Evolutionary conservation across 2,888 invertebrate genomes (phyloP).

Genomic region (Dichetophora obliterata): DNA sequence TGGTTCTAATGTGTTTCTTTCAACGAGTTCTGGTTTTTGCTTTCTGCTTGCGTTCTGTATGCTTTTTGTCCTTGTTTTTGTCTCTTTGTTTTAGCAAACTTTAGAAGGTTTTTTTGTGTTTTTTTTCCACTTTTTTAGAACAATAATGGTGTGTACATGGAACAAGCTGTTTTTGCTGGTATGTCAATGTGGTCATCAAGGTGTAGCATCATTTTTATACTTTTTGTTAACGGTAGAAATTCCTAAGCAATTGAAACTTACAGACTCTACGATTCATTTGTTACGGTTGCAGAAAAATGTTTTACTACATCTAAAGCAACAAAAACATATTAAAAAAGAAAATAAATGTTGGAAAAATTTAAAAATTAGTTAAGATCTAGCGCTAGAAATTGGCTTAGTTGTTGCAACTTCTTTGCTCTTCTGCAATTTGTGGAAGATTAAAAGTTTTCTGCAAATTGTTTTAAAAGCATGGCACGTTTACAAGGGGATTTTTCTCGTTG

Average conservation of each 20-base stretch:
- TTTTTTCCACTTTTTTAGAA: neutral
- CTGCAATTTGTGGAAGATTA: conserved; percentile 27
- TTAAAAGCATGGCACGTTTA: conserved; percentile 30
- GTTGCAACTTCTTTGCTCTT: conserved; percentile 22
- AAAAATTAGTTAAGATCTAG: conserved; percentile 7
- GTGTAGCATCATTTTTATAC: neutral
- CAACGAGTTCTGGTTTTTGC: neutral
- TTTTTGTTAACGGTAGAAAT: neutral
- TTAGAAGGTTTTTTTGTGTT: neutral
- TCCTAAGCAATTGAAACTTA: neutral
- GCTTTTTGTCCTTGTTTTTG: neutral
- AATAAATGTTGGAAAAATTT: conserved; percentile 2
- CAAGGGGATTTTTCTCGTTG: neutral
- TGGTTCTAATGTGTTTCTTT: conserved; percentile 2
- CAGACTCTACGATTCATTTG: conserved; percentile 11
- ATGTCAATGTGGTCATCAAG: conserved; percentile 22
- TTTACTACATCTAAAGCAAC: neutral
- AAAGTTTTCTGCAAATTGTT: conserved; percentile 29
- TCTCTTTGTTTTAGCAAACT: neutral
- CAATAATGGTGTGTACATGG: neutral
- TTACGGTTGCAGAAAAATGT: neutral
- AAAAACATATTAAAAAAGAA: neutral
- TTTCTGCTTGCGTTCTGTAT: neutral
- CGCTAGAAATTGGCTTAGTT: conserved; percentile 21
- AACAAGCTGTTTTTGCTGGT: conserved; percentile 14